phyloP scores from a whole-genome alignment of 2,888 invertebrate genomes.

The Patella caerulea region DNA sequence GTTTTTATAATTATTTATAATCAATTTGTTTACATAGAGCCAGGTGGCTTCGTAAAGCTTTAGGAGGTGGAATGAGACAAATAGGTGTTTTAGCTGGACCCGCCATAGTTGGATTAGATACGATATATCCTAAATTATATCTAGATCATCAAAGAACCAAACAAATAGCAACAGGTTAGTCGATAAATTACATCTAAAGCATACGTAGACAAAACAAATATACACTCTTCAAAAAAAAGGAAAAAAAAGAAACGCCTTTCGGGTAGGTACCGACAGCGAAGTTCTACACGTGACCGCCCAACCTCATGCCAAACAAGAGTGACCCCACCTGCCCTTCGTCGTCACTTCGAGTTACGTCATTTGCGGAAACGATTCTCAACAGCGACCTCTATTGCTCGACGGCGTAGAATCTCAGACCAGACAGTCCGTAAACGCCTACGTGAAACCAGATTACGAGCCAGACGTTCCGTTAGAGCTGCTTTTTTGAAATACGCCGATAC shows the following conservation, averaged over 20 bases:
- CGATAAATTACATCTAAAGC: neutral
- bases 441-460: too few relatives aligned
- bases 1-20: neutral
- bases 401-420: too few relatives aligned
- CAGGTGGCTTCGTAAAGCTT: slow-evolving; percentile 83
- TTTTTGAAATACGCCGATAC: neutral
- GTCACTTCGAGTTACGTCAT: too few relatives aligned
- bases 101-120: slow-evolving; percentile 85
- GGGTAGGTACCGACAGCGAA: too few relatives aligned
- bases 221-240: neutral
- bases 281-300: too few relatives aligned
- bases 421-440: too few relatives aligned
- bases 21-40: slow-evolving; percentile 76
- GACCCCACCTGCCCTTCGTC: too few relatives aligned
- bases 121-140: slow-evolving; percentile 79
- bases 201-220: neutral
- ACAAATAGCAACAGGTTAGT: slow-evolving; percentile 77
- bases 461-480: neutral
- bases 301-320: too few relatives aligned
- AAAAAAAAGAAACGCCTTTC: too few relatives aligned
- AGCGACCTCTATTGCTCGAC: too few relatives aligned
- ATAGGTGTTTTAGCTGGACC: slow-evolving; percentile 92
- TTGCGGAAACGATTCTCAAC: too few relatives aligned
- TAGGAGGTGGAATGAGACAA: slow-evolving; percentile 96
- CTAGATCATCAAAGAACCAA: slow-evolving; percentile 79